Conservation (phyloP, 2,797 vertebrate genomes). For the Pempheris klunzingeri region DNA sequence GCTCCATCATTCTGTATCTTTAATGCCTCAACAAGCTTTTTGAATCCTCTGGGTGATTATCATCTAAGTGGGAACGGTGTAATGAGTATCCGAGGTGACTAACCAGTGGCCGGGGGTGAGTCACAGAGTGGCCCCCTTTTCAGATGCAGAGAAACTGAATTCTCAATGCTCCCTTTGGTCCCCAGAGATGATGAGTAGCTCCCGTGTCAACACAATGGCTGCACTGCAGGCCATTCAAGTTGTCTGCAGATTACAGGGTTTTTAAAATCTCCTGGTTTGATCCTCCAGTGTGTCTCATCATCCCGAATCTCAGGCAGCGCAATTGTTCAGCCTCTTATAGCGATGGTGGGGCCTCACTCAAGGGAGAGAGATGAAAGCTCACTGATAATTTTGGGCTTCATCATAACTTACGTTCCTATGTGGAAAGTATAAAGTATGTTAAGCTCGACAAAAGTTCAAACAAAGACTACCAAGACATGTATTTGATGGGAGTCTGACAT, state of each 20-base stretch:
- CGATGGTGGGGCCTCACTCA: slow-evolving; percentile 16
- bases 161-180: slow-evolving; percentile 46
- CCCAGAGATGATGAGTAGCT: slow-evolving; percentile 71
- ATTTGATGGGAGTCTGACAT: not conserved
- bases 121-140: slow-evolving; percentile 53
- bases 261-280: slow-evolving; percentile 45
- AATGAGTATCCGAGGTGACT: slow-evolving; percentile 74
- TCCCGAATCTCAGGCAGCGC: slow-evolving; percentile 24
- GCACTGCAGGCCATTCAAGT: slow-evolving; percentile 48
- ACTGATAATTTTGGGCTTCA: not conserved
- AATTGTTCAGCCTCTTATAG: slow-evolving; percentile 39
- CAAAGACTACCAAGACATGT: not conserved
- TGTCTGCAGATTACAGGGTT: slow-evolving; percentile 50
- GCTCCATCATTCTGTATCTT: slow-evolving; percentile 40
- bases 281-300: slow-evolving; percentile 37
- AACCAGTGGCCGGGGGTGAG: slow-evolving; percentile 53
- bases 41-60: slow-evolving; percentile 40
- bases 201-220: slow-evolving; percentile 57
- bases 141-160: slow-evolving; percentile 34
- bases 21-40: slow-evolving; percentile 24
- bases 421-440: not conserved
- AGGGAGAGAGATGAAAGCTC: not conserved
- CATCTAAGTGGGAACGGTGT: slow-evolving; percentile 52
- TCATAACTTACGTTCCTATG: slow-evolving; percentile 25
- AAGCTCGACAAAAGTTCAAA: not conserved